A percentile compares a stretch with the other conserved stretches of the same genome.
phyloP scores from a whole-genome alignment of 2,113 vertebrate species.

The Bungarus multicinctus region DNA sequence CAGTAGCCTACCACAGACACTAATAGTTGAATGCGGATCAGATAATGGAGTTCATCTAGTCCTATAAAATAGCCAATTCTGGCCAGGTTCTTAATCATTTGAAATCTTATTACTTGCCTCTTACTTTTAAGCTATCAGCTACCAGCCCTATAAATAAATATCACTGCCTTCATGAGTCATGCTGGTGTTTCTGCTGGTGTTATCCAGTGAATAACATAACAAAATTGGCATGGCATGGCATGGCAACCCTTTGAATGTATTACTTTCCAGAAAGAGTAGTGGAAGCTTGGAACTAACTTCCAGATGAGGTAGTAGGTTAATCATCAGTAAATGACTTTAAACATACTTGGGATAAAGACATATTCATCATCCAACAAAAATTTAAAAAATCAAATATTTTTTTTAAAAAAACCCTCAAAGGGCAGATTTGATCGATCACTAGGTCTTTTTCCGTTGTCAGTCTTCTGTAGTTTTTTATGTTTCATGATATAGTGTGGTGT shows the following conservation, averaged over 20 bases:
- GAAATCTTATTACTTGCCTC: background rate
- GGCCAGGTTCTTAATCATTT: background rate
- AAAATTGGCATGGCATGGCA: background rate
- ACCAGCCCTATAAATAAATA: background rate
- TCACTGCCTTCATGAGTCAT: background rate
- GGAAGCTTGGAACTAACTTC: too few species aligned
- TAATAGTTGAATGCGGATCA: background rate
- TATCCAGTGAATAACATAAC: background rate
- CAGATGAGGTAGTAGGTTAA: too few species aligned
- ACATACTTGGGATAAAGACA: too few species aligned
- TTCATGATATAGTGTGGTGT: background rate
- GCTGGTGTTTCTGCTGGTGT: background rate
- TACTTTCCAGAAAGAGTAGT: too few species aligned
- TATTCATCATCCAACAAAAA: too few species aligned
- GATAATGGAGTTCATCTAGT: background rate
- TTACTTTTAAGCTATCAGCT: background rate
- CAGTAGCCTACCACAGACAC: background rate
- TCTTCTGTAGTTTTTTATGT: too few species aligned
- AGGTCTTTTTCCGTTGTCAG: too few species aligned
- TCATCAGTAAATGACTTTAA: too few species aligned
- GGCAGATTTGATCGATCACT: too few species aligned
- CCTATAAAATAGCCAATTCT: background rate
- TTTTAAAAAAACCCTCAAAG: too few species aligned
- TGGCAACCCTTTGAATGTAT: too few species aligned
- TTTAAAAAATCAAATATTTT: too few species aligned